phyloP scores from a whole-genome alignment of 2,797 vertebrate species.

The Bradypodion pumilum region DNA sequence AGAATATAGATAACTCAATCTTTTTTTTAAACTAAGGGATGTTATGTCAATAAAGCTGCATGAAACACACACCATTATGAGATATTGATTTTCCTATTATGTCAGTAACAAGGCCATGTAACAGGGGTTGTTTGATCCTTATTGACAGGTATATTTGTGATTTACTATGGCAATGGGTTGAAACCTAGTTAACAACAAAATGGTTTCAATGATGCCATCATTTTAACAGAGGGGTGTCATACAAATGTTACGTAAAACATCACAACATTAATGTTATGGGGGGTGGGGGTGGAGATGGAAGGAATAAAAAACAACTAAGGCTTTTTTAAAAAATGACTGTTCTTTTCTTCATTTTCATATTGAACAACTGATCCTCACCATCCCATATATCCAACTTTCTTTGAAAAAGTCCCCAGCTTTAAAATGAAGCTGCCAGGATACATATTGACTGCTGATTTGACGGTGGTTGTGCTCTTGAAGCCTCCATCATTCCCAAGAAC shows the following conservation, averaged over 20 bases:
- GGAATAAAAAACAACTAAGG: not conserved
- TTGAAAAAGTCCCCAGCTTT: not conserved
- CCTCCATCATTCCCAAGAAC: not conserved
- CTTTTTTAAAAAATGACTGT: not conserved
- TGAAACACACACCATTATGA: slow-evolving; percentile 17
- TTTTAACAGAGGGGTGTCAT: not conserved
- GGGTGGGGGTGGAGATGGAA: too few species aligned
- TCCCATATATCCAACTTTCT: not conserved
- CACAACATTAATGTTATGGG: not conserved
- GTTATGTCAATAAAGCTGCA: not conserved
- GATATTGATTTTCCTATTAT: slow-evolving; percentile 1
- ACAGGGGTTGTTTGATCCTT: not conserved
- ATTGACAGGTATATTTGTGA: slow-evolving; percentile 17
- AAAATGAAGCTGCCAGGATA: not conserved
- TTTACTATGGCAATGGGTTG: slow-evolving; percentile 9
- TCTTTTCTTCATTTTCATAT: not conserved
- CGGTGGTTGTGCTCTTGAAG: too few species aligned
- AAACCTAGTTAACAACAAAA: not conserved
- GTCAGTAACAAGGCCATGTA: not conserved
- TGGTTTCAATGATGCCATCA: not conserved
- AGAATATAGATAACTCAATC: not conserved
- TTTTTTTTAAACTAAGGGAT: not conserved
- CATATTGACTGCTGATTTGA: not conserved
- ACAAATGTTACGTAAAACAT: not conserved
- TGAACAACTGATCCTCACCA: not conserved